Conservation (phyloP, 2,888 invertebrate genomes). For the Habrosyne pyritoides region DNA sequence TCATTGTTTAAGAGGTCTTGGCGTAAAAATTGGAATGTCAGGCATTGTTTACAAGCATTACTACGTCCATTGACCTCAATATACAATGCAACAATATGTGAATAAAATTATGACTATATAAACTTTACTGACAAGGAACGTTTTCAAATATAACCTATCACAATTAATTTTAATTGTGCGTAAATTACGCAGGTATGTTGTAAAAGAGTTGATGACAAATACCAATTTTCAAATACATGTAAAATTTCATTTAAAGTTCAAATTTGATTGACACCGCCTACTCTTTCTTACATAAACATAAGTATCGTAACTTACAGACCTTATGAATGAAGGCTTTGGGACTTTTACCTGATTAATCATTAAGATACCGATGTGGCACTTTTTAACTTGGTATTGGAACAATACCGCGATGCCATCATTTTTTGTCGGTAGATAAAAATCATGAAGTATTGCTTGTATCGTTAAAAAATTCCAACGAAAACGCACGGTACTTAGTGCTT, state of each 20-base stretch:
- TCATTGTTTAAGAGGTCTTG: neutral
- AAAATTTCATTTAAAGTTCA: neutral
- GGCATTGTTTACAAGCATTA: conserved; percentile 6
- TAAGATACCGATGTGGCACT: no score
- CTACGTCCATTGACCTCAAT: conserved; percentile 4
- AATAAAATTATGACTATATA: neutral
- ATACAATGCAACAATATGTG: neutral
- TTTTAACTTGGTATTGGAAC: no score
- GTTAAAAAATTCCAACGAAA: no score
- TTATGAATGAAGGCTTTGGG: neutral
- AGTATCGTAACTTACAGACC: neutral
- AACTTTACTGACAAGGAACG: neutral
- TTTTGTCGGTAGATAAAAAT: no score
- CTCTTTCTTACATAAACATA: neutral
- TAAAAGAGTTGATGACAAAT: neutral
- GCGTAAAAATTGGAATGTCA: conserved; percentile 2
- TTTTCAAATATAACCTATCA: neutral
- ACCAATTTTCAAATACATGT: neutral
- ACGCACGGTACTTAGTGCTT: no score
- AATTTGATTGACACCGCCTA: conserved; percentile 3
- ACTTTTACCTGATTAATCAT: no score
- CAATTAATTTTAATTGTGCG: neutral
- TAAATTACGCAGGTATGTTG: neutral
- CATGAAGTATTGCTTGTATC: no score
- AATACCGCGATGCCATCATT: no score